These are phyloP conservation scores for Odontamblyopus lacepedii DNA, from an alignment of 2,797 vertebrate genomes.

Conservation along the genomic window DNA sequence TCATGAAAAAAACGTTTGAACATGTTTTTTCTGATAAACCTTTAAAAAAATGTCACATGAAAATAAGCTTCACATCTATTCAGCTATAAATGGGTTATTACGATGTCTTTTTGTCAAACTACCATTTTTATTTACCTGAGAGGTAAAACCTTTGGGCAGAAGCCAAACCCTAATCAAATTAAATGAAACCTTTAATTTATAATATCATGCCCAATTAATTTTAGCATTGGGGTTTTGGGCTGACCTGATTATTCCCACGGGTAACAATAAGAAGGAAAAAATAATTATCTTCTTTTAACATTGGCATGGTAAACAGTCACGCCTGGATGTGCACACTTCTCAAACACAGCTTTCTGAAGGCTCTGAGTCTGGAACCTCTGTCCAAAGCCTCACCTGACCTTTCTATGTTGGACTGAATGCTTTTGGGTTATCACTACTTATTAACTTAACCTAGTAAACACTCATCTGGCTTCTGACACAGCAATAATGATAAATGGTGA, in stretches of 20 bases:
- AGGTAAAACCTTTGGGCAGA: not conserved
- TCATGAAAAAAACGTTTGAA: too few relatives aligned
- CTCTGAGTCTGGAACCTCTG: slow-evolving; percentile 7
- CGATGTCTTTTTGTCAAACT: not conserved
- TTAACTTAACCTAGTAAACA: slow-evolving; percentile 56
- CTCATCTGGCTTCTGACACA: slow-evolving; percentile 15
- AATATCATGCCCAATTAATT: slow-evolving; percentile 10
- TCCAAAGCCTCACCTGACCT: slow-evolving; percentile 13
- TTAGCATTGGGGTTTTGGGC: slow-evolving; percentile 2
- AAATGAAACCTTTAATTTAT: not conserved
- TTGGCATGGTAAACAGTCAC: slow-evolving; percentile 37
- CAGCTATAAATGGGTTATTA: not conserved
- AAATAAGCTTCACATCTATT: not conserved
- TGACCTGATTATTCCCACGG: slow-evolving; percentile 51
- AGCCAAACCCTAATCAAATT: slow-evolving; percentile 12
- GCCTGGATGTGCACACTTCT: slow-evolving; percentile 59
- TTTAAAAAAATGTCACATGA: not conserved
- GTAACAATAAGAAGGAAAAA: slow-evolving; percentile 37
- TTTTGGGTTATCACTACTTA: slow-evolving; percentile 35
- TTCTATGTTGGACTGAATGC: slow-evolving; percentile 1
- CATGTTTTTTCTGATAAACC: too few relatives aligned
- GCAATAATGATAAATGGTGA: slow-evolving; percentile 29
- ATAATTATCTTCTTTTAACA: slow-evolving; percentile 37
- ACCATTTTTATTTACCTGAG: not conserved
- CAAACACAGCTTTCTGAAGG: slow-evolving; percentile 48